Conservation (phyloP, 2,113 vertebrate genomes). For the Protomyctophum bolini region DNA sequence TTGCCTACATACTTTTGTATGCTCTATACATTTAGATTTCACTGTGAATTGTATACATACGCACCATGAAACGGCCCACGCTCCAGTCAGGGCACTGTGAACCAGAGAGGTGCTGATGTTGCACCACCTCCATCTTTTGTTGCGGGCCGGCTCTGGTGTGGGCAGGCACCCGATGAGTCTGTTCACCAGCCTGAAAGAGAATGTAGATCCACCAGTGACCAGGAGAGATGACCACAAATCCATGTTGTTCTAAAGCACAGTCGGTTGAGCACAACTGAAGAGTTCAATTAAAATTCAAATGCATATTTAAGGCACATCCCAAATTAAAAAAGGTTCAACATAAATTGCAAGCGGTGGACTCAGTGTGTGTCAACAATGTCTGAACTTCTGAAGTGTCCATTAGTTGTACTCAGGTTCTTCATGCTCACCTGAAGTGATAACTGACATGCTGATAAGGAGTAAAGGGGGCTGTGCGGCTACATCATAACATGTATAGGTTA, state of each 20-base stretch:
- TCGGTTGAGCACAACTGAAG: background rate
- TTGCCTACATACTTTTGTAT: background rate
- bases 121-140: slow-evolving; percentile 77
- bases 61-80: slow-evolving; percentile 73
- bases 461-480: background rate
- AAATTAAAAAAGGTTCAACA: background rate
- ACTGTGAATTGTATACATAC: slow-evolving; percentile 7
- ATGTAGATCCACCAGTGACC: slow-evolving; percentile 53
- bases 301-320: no score
- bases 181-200: slow-evolving; percentile 69
- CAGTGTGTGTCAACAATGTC: background rate
- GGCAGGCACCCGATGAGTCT: slow-evolving; percentile 55
- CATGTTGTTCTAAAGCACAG: background rate
- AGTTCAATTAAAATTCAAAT: background rate
- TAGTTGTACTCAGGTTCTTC: background rate
- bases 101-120: slow-evolving; percentile 78
- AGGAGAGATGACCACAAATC: slow-evolving; percentile 4
- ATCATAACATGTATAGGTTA: no score
- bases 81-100: slow-evolving; percentile 76
- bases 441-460: background rate
- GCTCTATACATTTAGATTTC: background rate
- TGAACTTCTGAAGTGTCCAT: background rate
- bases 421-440: background rate
- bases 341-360: background rate
- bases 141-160: slow-evolving; percentile 55